Conservation (phyloP, 1,140 invertebrate genomes). For the Delia radicum region DNA sequence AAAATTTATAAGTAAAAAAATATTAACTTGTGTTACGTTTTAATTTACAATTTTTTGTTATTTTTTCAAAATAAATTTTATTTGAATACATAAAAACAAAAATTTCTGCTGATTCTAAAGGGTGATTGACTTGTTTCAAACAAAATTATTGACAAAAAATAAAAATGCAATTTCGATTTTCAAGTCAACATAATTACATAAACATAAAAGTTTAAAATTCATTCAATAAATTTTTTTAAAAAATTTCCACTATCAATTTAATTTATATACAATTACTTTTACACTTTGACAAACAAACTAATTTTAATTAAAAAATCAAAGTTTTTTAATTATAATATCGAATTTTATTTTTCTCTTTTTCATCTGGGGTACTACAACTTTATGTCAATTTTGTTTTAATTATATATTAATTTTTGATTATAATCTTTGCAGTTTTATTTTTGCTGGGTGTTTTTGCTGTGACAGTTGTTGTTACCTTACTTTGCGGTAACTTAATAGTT, state of each 20-base stretch:
- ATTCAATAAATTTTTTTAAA: neutral
- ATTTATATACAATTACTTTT: too few species aligned
- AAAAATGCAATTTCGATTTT: neutral
- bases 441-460: too few species aligned
- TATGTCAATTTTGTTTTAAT: neutral
- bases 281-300: too few species aligned
- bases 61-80: neutral
- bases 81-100: neutral
- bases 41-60: neutral
- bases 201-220: too few species aligned
- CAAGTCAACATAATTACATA: too few species aligned
- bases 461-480: too few species aligned
- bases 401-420: neutral
- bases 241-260: neutral
- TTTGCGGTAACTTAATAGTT: neutral
- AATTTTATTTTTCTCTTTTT: too few species aligned
- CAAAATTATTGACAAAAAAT: neutral
- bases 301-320: too few species aligned
- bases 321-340: too few species aligned
- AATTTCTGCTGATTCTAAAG: neutral
- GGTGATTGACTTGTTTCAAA: neutral
- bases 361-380: too few species aligned
- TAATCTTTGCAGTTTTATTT: neutral
- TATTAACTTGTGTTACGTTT: neutral
- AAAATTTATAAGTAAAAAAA: neutral